These are phyloP conservation scores for Muricea muricata DNA, from an alignment of 92 coral and sea anemone genomes.

Conservation along the genomic window DNA sequence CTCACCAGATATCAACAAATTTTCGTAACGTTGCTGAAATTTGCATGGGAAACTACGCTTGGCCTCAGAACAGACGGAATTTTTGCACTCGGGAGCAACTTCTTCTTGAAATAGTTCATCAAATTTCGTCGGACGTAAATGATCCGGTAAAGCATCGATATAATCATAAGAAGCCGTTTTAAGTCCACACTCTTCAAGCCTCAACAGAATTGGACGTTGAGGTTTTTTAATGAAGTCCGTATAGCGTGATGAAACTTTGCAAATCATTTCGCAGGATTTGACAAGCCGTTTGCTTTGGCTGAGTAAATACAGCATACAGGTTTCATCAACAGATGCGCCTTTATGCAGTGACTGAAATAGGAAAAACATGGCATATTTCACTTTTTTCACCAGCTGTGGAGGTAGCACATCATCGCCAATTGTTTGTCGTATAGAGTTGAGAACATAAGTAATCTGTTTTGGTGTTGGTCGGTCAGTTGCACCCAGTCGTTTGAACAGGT, in stretches of 20 bases:
- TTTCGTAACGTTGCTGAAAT: constrained; percentile 12
- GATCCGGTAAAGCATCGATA: constrained; percentile 77
- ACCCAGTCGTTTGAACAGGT: constrained; percentile 38
- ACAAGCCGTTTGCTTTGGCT: constrained; percentile 83
- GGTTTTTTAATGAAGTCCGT: constrained; percentile 80
- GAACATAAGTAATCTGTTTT: constrained; percentile 27
- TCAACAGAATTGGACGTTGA: constrained; percentile 81
- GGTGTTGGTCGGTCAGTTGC: constrained; percentile 15
- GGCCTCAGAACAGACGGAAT: constrained; percentile 11
- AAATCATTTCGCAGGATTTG: constrained; percentile 81
- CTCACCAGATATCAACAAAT: constrained; percentile 24
- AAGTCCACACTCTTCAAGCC: constrained; percentile 86
- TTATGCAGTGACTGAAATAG: constrained; percentile 67
- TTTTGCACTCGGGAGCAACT: constrained; percentile 75
- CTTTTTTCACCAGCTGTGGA: background rate
- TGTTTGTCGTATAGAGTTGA: constrained; percentile 7
- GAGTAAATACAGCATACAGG: constrained; percentile 78
- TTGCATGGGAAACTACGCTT: background rate
- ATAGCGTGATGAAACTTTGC: constrained; percentile 87
- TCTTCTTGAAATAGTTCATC: constrained; percentile 86
- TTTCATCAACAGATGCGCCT: constrained; percentile 43
- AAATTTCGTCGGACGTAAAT: constrained; percentile 81
- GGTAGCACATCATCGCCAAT: background rate
- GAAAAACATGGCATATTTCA: constrained; percentile 13
- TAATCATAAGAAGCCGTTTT: constrained; percentile 78